Evolutionary conservation across 2,797 vertebrate genomes (phyloP).

Genomic region (Sebastes hubbsi): DNA sequence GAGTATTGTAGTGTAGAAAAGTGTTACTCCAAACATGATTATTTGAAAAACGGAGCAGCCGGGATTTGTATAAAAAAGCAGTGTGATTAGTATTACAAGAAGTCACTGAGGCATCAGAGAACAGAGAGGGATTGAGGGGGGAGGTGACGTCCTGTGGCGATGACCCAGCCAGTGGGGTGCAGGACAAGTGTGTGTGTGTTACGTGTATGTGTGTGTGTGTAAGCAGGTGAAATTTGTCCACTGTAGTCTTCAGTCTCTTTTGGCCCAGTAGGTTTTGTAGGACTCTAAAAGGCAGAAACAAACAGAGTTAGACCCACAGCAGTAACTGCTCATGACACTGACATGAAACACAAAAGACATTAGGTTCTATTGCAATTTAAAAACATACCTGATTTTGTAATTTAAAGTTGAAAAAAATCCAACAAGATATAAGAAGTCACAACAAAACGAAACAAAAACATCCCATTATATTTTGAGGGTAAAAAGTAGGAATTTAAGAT

Average conservation of each 20-base stretch:
- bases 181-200: conserved; percentile 58
- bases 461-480: neutral
- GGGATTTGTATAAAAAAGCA: conserved; percentile 70
- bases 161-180: conserved; percentile 78
- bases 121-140: conserved; percentile 51
- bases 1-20: conserved; percentile 78
- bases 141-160: conserved; percentile 63
- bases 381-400: neutral
- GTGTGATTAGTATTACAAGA: conserved; percentile 77
- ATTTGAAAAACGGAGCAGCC: conserved; percentile 68
- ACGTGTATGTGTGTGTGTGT: conserved; percentile 23
- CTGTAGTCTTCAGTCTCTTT: conserved; percentile 67
- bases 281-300: conserved; percentile 54
- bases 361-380: neutral
- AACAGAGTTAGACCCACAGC: neutral
- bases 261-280: conserved; percentile 61
- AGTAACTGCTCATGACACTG: neutral
- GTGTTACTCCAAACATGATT: conserved; percentile 64
- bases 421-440: neutral
- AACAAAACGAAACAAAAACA: neutral
- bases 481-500: neutral
- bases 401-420: neutral
- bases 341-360: neutral
- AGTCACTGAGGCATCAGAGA: conserved; percentile 79
- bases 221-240: conserved; percentile 56